Conservation (phyloP, 2,113 vertebrate species). For the Megaptera novaeangliae region DNA sequence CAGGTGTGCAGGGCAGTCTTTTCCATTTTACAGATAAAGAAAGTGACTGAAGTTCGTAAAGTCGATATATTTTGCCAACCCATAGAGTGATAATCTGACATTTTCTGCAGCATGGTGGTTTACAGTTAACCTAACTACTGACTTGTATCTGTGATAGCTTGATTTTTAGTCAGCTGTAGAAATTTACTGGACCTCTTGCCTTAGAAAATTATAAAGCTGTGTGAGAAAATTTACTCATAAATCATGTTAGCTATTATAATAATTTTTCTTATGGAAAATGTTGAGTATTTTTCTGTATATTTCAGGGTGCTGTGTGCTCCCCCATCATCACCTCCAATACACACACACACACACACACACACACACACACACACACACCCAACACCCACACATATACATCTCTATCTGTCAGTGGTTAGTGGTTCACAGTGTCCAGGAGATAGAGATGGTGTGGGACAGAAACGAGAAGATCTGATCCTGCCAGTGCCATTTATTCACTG, state of each 20-base stretch:
- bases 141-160: background rate
- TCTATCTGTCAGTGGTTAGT: background rate
- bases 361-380: background rate
- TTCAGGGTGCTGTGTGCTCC: accelerated
- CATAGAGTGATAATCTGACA: background rate
- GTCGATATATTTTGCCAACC: background rate
- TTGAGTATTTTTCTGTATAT: background rate
- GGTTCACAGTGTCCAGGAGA: background rate
- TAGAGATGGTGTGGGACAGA: background rate
- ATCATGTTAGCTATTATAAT: background rate
- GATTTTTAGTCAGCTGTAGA: slow-evolving; percentile 18
- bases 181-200: background rate
- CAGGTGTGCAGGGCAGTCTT: background rate
- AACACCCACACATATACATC: too few species aligned
- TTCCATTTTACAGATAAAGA: background rate
- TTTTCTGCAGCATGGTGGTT: background rate
- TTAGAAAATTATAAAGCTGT: slow-evolving; percentile 23
- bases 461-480: background rate
- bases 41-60: background rate
- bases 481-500: background rate
- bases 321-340: background rate
- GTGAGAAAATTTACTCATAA: background rate
- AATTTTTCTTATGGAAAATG: slow-evolving; percentile 8
- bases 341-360: background rate
- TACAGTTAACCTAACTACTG: background rate